Conservation (phyloP, 1,140 invertebrate species). For the Drosophila bocki region DNA sequence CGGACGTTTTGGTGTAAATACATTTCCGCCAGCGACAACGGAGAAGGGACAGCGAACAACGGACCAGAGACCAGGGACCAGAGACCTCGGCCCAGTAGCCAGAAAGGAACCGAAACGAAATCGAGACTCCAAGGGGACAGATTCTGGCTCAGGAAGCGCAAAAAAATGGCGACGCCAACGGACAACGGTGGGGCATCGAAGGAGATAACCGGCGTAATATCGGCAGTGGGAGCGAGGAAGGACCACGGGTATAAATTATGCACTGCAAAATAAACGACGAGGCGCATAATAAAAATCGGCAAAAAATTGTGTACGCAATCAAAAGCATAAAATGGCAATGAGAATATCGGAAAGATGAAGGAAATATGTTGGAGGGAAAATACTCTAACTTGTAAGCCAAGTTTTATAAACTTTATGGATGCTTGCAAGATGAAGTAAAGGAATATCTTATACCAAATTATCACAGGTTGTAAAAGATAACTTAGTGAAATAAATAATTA, state of each 20-base stretch:
- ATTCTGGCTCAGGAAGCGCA: conserved; percentile 63
- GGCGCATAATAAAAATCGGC: conserved; percentile 72
- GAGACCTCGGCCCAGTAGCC: conserved; percentile 28
- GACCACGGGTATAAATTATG: conserved; percentile 72
- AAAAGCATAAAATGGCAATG: conserved; percentile 65
- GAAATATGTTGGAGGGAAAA: conserved; percentile 7
- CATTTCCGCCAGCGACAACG: conserved; percentile 68
- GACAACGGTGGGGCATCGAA: conserved; percentile 25
- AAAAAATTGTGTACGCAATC: conserved; percentile 79
- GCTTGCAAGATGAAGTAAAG: not conserved
- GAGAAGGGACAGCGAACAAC: conserved; percentile 5
- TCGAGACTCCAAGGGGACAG: conserved; percentile 15
- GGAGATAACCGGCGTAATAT: conserved; percentile 16
- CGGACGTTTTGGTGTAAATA: conserved; percentile 80
- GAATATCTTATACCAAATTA: too few relatives aligned
- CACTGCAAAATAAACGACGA: conserved; percentile 80
- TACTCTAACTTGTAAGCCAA: not conserved
- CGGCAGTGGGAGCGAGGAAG: conserved; percentile 8
- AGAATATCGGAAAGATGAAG: conserved; percentile 26
- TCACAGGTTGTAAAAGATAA: too few relatives aligned
- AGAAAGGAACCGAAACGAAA: conserved; percentile 22
- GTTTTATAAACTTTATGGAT: not conserved
- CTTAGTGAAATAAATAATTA: too few relatives aligned
- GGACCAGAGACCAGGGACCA: conserved; percentile 10
- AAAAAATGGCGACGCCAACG: conserved; percentile 76